phyloP scores from a whole-genome alignment of 2,113 vertebrate species.

The Epinephelus moara region DNA sequence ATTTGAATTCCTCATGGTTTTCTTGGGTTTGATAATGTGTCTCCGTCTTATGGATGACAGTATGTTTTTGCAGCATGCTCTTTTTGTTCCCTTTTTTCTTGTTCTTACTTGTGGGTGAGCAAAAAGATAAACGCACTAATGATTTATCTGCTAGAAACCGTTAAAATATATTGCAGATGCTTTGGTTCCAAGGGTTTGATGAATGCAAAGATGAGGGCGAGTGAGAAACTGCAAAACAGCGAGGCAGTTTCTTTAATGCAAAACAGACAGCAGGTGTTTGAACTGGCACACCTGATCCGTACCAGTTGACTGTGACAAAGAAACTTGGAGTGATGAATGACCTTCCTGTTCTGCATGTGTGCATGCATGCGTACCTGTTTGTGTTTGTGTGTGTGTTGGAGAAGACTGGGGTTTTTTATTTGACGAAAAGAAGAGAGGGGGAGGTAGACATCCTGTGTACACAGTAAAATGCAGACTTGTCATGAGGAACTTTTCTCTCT shows the following conservation, averaged over 20 bases:
- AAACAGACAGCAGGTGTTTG: slow-evolving; percentile 28
- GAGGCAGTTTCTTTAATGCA: background rate
- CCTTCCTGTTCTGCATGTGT: slow-evolving; percentile 3
- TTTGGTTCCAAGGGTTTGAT: background rate
- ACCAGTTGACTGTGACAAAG: slow-evolving; percentile 23
- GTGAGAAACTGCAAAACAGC: slow-evolving; percentile 5
- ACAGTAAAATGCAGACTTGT: slow-evolving; percentile 29
- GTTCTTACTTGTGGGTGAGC: background rate
- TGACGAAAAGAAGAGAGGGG: background rate
- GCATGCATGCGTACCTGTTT: background rate
- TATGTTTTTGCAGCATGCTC: background rate
- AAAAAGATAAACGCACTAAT: background rate
- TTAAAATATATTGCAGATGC: background rate
- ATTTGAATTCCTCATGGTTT: background rate
- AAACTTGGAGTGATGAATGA: slow-evolving; percentile 43
- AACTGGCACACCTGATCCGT: slow-evolving; percentile 23
- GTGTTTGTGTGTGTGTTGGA: background rate
- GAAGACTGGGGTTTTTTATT: background rate
- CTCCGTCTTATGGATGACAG: background rate
- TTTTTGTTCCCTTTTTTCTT: background rate
- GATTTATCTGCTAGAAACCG: background rate
- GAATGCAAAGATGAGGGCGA: background rate
- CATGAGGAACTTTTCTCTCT: slow-evolving; percentile 21
- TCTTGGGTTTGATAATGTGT: background rate
- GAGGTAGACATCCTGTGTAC: background rate